Base-by-base conservation (phyloP, 2,888 invertebrate species). In the Agapetus fuscipes region DNA sequence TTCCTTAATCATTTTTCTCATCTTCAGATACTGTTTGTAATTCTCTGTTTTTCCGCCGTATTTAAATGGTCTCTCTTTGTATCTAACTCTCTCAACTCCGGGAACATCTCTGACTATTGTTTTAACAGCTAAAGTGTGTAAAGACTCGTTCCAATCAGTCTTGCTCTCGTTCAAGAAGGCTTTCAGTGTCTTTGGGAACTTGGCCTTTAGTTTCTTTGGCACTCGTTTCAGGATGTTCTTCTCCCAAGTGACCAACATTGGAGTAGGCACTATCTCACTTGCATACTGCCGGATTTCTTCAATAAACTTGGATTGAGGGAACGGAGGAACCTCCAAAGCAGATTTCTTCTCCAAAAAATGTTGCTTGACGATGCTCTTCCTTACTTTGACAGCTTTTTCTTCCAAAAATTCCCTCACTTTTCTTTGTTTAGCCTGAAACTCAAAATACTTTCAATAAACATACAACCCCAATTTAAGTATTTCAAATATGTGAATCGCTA, bases 51-150 rank as follows among this genome's bases (percentile, higher is more conserved):
- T 62, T 1, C 83, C 84, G 0, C 71, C 65, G 49, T 66, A 72
- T 54, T 76, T 78, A 52, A 78, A 78, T 41, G 71, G 59, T 15
- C 63, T 59, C 53, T 76, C 68, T 42, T 53, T 54, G 45, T 65
- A 63, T 41, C 66, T 62, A 12, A 60, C 57, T 39, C 70, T 62
- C 3, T 71, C 60, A 4, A 71, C 68, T 26, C 75, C 72, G 0
- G 76, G 76, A 25, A 66, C 56, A 35, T 78, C 74, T 24, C 71
- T 66, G 11, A 82, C 66, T 37, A 80, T 73, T 20, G 72, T 72
- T 51, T 74, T 75, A 31, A 83, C 73, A 9, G 80, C 80, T 24
- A 76, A 69, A 1, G 69, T 61, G 48, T 80, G 78, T 38, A 80
- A 71, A 33, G 77, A 64, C 13, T 60, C 60, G 49, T 76, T 64